Percentiles rank a stretch among this genome's conserved stretches.
Conservation (phyloP, 1,140 invertebrate genomes). For the Rhizoglyphus robini region DNA sequence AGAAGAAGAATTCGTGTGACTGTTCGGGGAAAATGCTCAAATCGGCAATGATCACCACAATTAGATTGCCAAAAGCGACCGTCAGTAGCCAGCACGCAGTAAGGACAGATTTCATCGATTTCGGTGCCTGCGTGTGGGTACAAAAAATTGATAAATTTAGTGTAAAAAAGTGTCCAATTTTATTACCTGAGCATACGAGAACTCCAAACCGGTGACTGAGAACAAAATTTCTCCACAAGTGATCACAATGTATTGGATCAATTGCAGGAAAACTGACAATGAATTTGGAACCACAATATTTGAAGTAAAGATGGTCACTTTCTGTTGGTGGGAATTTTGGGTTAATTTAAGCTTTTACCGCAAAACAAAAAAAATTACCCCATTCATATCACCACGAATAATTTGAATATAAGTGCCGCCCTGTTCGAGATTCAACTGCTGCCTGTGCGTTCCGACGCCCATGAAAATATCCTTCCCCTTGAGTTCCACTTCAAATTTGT, state of each 20-base stretch:
- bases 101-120: slow-evolving; percentile 81
- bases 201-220: slow-evolving; percentile 76
- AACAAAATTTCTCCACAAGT: slow-evolving; percentile 75
- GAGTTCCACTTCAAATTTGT: background rate
- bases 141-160: background rate
- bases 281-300: background rate
- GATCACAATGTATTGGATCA: slow-evolving; percentile 74
- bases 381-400: slow-evolving; percentile 1
- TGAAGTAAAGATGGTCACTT: background rate
- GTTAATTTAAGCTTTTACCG: background rate
- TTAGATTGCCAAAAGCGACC: slow-evolving; percentile 74
- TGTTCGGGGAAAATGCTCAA: slow-evolving; percentile 46
- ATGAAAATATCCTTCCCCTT: background rate
- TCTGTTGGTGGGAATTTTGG: background rate
- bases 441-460: background rate
- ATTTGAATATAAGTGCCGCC: slow-evolving; percentile 1
- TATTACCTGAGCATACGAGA: slow-evolving; percentile 52
- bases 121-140: slow-evolving; percentile 47
- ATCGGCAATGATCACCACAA: slow-evolving; percentile 73
- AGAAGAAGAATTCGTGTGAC: slow-evolving; percentile 58
- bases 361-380: no score
- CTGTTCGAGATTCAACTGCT: background rate
- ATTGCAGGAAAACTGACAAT: slow-evolving; percentile 3
- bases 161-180: background rate
- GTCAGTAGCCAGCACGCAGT: slow-evolving; percentile 78